Conservation (phyloP, 1,140 invertebrate genomes). For the Campoletis sonorensis region DNA sequence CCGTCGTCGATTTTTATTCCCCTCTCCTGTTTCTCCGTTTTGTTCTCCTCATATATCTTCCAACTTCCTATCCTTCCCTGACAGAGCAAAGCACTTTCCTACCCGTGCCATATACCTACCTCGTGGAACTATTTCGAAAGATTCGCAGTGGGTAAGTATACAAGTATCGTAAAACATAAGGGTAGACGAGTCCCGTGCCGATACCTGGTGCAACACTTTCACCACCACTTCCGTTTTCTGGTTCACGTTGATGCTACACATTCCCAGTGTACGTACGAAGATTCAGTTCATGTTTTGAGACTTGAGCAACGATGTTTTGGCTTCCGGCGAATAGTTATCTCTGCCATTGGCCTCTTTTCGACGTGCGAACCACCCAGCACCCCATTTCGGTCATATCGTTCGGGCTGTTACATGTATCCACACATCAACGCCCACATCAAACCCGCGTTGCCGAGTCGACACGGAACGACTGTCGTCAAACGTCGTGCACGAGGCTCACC, state of each 20-base stretch:
- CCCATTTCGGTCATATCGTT: background rate
- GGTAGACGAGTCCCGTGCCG: slow-evolving; percentile 40
- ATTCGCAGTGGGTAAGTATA: slow-evolving; percentile 36
- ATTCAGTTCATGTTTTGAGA: slow-evolving; percentile 37
- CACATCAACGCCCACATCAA: background rate
- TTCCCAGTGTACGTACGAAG: slow-evolving; percentile 4
- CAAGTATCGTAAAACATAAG: slow-evolving; percentile 52
- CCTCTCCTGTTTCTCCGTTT: background rate
- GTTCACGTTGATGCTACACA: slow-evolving; percentile 1
- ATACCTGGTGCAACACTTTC: slow-evolving; percentile 25
- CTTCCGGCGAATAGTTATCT: slow-evolving; percentile 17
- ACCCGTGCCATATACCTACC: background rate
- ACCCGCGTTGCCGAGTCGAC: background rate
- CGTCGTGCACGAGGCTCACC: background rate
- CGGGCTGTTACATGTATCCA: background rate
- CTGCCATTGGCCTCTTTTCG: slow-evolving; percentile 3
- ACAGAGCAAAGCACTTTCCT: background rate
- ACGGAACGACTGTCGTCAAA: slow-evolving; percentile 3
- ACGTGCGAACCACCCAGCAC: slow-evolving; percentile 1
- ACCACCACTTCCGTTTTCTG: background rate
- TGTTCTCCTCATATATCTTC: background rate
- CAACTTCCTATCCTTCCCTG: background rate
- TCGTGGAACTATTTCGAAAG: slow-evolving; percentile 46
- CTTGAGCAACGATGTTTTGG: slow-evolving; percentile 14
- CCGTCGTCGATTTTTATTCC: background rate